Evolutionary conservation across 2,797 vertebrate genomes (phyloP).

Genomic region (Zenarchopterus dispar): DNA sequence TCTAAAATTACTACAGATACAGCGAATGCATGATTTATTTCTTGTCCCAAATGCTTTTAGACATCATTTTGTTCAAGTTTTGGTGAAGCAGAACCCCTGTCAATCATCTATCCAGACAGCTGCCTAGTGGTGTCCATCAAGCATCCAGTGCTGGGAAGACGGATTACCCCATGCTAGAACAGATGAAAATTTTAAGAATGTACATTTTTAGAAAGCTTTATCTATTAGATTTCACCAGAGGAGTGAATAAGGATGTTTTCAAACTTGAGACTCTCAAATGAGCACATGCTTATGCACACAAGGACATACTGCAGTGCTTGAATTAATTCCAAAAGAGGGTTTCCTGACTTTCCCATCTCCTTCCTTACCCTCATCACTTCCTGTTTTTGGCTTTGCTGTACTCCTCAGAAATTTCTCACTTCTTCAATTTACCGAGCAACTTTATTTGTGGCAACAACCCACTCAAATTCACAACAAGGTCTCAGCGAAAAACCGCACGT

Average conservation of each 20-base stretch:
- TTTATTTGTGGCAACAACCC: slow-evolving; percentile 65
- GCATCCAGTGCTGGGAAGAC: too few relatives aligned
- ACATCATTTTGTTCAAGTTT: too few relatives aligned
- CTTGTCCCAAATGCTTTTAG: too few relatives aligned
- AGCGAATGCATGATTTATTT: too few relatives aligned
- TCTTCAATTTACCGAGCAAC: slow-evolving; percentile 52
- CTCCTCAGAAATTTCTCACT: slow-evolving; percentile 60
- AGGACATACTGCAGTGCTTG: slow-evolving; percentile 33
- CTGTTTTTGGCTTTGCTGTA: slow-evolving; percentile 54
- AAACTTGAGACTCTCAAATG: slow-evolving; percentile 19
- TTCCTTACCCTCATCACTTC: slow-evolving; percentile 67
- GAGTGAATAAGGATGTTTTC: slow-evolving; percentile 50
- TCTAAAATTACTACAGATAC: too few relatives aligned
- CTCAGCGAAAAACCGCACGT: slow-evolving; percentile 45
- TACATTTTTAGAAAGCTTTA: neutral
- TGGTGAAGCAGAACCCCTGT: neutral
- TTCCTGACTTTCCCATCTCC: slow-evolving; percentile 58
- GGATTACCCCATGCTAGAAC: too few relatives aligned
- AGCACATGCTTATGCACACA: slow-evolving; percentile 17
- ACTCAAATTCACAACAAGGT: slow-evolving; percentile 44
- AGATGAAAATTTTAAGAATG: too few relatives aligned
- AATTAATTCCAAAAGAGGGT: slow-evolving; percentile 59
- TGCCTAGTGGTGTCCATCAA: neutral
- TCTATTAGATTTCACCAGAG: slow-evolving; percentile 6
- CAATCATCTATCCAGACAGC: neutral